Evolutionary conservation across 2,888 invertebrate species (phyloP), one percentile per base, ranked within the genome.

Genomic region (Eustalomyia histrio): DNA sequence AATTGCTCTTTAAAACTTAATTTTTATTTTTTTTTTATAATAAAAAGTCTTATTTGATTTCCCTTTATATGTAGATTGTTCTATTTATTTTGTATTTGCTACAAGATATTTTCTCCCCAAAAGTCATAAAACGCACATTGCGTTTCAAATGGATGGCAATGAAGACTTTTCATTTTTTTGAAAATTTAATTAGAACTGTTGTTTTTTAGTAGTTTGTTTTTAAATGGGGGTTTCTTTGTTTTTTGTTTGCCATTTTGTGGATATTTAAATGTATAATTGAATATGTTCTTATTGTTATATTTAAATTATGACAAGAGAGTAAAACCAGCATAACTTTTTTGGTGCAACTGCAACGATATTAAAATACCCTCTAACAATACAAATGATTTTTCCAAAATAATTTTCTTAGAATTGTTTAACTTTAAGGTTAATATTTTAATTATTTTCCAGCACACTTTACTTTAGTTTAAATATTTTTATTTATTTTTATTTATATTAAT

Each of bases 71-170:
- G 29, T 4, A 29, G 29, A 47, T 47, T n/a, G n/a, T 47, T 47
- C n/a, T 47, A 47, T n/a, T 39, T 1, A 47, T 47, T 47, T 47
- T 14, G 12, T 39, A 47, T 47, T 47, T 3, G 39, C 58, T 64
- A 65, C 68, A 64, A 53, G 53, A 55, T 14, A 39, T 64, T 52
- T 61, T 60, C 52, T 64, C 16, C 43, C 58, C 16, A 64, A 80
- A 61, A 76, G 76, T 74, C 80, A 76, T 80, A 80, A 80, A 80
- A 80, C 80, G 73, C 80, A 80, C 80, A 74, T 65, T 80, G 80
- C 69, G 76, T 76, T 76, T 43, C 10, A 55, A 65, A 65, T 65
- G 68, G 52, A 76, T 72, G 67, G 57, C 65, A 67, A 58, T 50
- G 57, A 65, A 64, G 65, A 10, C 18, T 39, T 50, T 61, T 50